These are phyloP conservation scores for Andrena dorsata DNA, from an alignment of 2,888 invertebrate genomes.

Conservation along the genomic window DNA sequence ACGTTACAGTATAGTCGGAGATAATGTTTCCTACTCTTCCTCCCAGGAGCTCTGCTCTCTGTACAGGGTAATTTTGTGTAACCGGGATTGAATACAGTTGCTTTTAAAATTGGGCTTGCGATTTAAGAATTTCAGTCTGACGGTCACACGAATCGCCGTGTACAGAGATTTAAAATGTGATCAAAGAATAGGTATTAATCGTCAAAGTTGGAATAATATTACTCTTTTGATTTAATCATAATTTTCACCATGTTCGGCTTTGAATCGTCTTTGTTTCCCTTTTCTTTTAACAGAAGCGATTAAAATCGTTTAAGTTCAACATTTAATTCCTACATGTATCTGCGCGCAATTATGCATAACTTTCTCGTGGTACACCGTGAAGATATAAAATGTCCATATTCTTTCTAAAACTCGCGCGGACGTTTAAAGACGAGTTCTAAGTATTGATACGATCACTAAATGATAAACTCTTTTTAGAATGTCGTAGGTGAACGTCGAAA, in stretches of 20 bases:
- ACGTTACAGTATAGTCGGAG: conserved; percentile 8
- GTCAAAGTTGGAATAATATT: conserved; percentile 45
- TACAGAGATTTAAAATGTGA: conserved; percentile 22
- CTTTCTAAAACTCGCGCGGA: conserved; percentile 32
- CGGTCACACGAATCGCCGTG: conserved; percentile 20
- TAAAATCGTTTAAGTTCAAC: conserved; percentile 51
- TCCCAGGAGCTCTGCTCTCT: conserved; percentile 46
- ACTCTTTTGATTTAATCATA: conserved; percentile 59
- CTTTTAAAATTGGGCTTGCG: neutral
- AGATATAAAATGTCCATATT: conserved; percentile 50
- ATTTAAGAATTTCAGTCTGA: neutral
- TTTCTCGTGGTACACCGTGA: conserved; percentile 29
- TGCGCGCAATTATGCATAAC: conserved; percentile 27
- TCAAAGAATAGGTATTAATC: conserved; percentile 45
- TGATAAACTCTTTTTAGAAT: conserved; percentile 38
- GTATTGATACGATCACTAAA: conserved; percentile 25
- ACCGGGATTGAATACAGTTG: neutral
- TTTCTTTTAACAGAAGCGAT: conserved; percentile 40
- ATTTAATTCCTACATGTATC: conserved; percentile 51
- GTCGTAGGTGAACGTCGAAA: conserved; percentile 32
- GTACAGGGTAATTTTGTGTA: conserved; percentile 37
- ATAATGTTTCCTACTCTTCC: conserved; percentile 23
- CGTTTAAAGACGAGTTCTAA: conserved; percentile 27
- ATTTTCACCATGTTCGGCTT: conserved; percentile 27
- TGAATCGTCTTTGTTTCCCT: conserved; percentile 6